These are phyloP conservation scores for Malacosoma neustria DNA, from an alignment of 2,888 invertebrate species.

Conservation along the genomic window DNA sequence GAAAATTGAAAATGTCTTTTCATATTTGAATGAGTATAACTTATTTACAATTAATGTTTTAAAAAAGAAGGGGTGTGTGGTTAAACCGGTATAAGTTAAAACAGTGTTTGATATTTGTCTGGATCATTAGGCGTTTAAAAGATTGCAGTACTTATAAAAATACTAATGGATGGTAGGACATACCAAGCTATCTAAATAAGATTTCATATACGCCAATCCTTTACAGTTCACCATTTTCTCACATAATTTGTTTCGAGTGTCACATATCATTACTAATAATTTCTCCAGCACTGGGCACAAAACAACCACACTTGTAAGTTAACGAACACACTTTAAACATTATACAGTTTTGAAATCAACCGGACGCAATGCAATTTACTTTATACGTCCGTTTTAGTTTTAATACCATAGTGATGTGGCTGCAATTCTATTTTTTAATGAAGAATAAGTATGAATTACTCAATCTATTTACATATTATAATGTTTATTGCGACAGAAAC, in stretches of 20 bases:
- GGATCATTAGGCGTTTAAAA: too few relatives aligned
- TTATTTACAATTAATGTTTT: too few relatives aligned
- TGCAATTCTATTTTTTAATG: neutral
- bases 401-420: neutral
- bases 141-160: too few relatives aligned
- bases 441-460: neutral
- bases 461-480: neutral
- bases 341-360: conserved; percentile 47
- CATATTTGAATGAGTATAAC: too few relatives aligned
- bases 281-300: conserved; percentile 18
- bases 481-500: neutral
- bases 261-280: conserved; percentile 43
- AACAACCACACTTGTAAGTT: conserved; percentile 23
- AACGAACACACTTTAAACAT: conserved; percentile 19
- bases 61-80: too few relatives aligned
- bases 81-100: too few relatives aligned
- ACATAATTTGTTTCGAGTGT: conserved; percentile 54
- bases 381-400: conserved; percentile 6
- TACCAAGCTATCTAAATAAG: conserved; percentile 59
- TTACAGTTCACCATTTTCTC: conserved; percentile 60
- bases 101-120: too few relatives aligned
- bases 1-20: too few relatives aligned
- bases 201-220: conserved; percentile 51
- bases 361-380: conserved; percentile 48
- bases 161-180: too few relatives aligned